phyloP scores from a whole-genome alignment of 2,113 vertebrate species.

The Galeopterus variegatus region DNA sequence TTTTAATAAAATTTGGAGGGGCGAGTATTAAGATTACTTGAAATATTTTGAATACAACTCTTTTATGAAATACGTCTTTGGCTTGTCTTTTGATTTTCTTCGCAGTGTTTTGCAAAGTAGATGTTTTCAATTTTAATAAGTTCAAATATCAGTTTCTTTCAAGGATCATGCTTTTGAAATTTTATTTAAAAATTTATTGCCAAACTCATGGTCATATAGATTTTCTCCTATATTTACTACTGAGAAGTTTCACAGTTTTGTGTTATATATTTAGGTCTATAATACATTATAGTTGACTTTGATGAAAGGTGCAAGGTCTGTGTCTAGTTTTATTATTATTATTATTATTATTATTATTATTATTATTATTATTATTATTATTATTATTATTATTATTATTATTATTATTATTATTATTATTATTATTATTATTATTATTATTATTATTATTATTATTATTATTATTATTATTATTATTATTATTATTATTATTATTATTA shows the following conservation, averaged over 20 bases:
- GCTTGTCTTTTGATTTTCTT: neutral
- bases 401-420: too few relatives aligned
- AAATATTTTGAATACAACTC: neutral
- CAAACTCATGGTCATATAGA: too few relatives aligned
- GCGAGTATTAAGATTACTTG: neutral
- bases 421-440: too few relatives aligned
- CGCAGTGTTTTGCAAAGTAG: neutral
- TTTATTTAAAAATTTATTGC: neutral
- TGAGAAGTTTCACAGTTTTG: neutral
- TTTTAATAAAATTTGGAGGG: neutral
- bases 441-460: too few relatives aligned
- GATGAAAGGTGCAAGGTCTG: neutral
- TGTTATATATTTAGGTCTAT: neutral
- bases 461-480: too few relatives aligned
- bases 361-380: too few relatives aligned
- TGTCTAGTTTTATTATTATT: neutral
- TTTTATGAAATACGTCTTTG: neutral
- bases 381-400: too few relatives aligned
- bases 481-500: too few relatives aligned
- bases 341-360: too few relatives aligned
- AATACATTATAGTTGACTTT: neutral
- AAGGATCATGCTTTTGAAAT: neutral
- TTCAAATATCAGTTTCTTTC: neutral
- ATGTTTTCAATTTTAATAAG: neutral
- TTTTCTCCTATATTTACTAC: neutral